phyloP scores from a whole-genome alignment of 2,797 vertebrate genomes.

The Clarias platycephalus region DNA sequence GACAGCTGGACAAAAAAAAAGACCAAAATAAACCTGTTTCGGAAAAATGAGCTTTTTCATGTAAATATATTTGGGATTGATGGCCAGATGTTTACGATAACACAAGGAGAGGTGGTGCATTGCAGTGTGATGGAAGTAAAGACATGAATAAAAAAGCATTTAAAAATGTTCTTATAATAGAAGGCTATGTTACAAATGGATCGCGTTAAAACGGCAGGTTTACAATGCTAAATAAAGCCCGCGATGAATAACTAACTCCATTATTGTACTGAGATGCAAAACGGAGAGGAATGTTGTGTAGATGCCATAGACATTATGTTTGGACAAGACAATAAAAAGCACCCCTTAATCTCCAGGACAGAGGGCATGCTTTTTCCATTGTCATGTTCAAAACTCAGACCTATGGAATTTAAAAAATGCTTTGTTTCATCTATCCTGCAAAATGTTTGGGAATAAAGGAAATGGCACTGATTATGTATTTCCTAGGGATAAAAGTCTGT shows the following conservation, averaged over 20 bases:
- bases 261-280: neutral
- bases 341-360: neutral
- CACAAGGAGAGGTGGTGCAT: conserved; percentile 14
- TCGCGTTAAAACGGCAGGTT: neutral
- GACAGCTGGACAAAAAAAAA: conserved; percentile 45
- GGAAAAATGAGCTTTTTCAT: conserved; percentile 41
- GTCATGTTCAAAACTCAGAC: neutral
- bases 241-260: neutral
- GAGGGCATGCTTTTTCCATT: neutral
- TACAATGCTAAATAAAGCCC: neutral
- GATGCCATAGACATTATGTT: neutral
- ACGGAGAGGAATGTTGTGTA: neutral
- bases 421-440: neutral
- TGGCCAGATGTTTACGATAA: conserved; percentile 53
- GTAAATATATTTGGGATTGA: conserved; percentile 43
- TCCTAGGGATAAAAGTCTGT: neutral
- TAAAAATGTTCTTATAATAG: conserved; percentile 5
- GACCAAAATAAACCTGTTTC: conserved; percentile 40
- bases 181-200: neutral
- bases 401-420: conserved; percentile 23
- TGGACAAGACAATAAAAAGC: neutral
- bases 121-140: conserved; percentile 1
- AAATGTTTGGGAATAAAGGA: conserved; percentile 3
- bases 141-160: conserved; percentile 1
- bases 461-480: conserved; percentile 22